Conservation (phyloP, 92 coral and sea anemone species). For the Bergia sp. region DNA sequence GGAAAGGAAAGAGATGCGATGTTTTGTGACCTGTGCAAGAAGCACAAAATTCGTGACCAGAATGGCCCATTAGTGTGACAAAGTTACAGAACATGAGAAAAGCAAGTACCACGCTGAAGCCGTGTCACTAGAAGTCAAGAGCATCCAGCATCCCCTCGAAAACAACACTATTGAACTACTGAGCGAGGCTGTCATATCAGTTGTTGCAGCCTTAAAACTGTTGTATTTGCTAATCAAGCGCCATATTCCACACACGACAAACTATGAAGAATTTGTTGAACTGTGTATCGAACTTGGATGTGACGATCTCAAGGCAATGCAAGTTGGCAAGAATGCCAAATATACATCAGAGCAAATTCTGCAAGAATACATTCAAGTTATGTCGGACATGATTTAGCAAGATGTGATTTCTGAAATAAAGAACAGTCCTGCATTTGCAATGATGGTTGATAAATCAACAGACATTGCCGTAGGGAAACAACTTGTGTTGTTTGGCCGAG, state of each 20-base stretch:
- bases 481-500: conserved; percentile 3
- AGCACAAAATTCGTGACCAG: too few relatives aligned
- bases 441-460: neutral
- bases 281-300: conserved; percentile 13
- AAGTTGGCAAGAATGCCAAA: conserved; percentile 1
- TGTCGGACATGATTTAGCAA: neutral
- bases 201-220: conserved; percentile 3
- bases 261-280: conserved; percentile 32
- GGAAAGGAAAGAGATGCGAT: too few relatives aligned
- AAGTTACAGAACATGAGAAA: too few relatives aligned
- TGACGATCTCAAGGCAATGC: conserved; percentile 4
- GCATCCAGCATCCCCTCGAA: too few relatives aligned
- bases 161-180: neutral
- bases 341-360: neutral
- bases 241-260: conserved; percentile 13
- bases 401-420: neutral
- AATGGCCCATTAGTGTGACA: too few relatives aligned
- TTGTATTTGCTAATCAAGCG: conserved; percentile 4
- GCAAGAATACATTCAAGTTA: neutral
- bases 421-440: neutral
- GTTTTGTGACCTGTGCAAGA: too few relatives aligned
- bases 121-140: too few relatives aligned
- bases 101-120: too few relatives aligned
- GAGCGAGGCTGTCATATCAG: neutral
- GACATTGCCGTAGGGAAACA: neutral